Percentiles rank a stretch among this genome's conserved stretches.
phyloP scores from a whole-genome alignment of 1,140 invertebrate genomes.

The Sipha flava region DNA sequence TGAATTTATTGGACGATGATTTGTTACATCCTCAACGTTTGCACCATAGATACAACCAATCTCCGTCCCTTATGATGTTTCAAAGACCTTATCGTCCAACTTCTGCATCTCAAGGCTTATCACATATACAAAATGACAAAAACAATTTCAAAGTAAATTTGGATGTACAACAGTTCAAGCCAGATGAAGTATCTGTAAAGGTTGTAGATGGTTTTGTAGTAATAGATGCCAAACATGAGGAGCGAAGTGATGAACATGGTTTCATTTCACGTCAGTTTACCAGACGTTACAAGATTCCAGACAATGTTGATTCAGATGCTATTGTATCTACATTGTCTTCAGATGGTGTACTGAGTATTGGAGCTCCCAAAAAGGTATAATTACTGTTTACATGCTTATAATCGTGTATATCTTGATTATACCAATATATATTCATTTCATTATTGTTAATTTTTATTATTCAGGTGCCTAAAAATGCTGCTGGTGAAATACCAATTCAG shows the following conservation, averaged over 20 bases:
- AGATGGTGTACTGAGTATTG: constrained; percentile 55
- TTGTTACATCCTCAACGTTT: neutral
- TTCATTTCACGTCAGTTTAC: constrained; percentile 54
- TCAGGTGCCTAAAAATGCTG: no score
- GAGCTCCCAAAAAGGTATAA: constrained; percentile 47
- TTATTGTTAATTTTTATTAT: no score
- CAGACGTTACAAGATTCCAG: constrained; percentile 55
- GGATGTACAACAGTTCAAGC: constrained; percentile 69
- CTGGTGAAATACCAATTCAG: no score
- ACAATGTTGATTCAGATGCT: constrained; percentile 51
- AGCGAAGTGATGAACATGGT: constrained; percentile 56
- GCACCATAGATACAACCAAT: neutral
- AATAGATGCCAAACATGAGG: constrained; percentile 63
- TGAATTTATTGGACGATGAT: neutral
- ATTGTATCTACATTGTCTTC: constrained; percentile 53
- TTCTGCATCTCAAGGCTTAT: no score
- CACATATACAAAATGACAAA: constrained; percentile 43
- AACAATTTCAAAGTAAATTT: no score
- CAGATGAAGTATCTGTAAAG: constrained; percentile 71
- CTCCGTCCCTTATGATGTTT: no score
- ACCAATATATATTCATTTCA: no score
- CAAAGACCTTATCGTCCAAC: no score
- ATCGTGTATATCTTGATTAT: no score
- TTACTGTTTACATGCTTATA: no score
- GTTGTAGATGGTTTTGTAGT: no score